Conservation (phyloP, 2,888 invertebrate genomes). For the Tetragonisca angustula region DNA sequence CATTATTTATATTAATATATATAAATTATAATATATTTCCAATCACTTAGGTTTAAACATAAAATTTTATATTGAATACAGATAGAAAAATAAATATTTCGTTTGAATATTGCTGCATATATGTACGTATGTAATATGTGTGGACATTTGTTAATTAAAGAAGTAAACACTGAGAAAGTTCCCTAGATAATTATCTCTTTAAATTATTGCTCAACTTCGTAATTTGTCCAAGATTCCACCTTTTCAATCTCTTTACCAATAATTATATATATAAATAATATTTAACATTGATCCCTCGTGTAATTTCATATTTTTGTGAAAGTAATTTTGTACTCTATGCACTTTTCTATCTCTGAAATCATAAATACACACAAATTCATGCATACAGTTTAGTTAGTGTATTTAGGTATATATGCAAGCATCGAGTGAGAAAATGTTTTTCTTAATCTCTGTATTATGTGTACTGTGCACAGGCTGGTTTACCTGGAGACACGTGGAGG, state of each 20-base stretch:
- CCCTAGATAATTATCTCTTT: not conserved
- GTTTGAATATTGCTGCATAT: not conserved
- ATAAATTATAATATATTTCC: no score
- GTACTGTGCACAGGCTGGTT: slow-evolving; percentile 85
- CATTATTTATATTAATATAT: no score
- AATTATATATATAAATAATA: not conserved
- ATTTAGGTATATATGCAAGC: no score
- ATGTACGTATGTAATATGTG: not conserved
- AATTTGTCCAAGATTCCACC: not conserved
- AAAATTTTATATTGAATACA: not conserved
- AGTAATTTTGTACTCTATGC: no score
- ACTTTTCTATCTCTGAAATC: no score
- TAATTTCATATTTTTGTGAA: no score
- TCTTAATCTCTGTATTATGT: not conserved
- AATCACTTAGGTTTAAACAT: no score
- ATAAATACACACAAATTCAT: no score
- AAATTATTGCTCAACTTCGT: not conserved
- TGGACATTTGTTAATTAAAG: not conserved
- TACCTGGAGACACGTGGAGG: slow-evolving; percentile 88
- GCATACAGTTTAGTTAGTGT: no score
- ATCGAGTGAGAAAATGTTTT: not conserved
- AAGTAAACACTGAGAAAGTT: not conserved
- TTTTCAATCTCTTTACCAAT: not conserved
- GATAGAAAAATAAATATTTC: not conserved
- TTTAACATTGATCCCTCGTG: no score